Conservation (phyloP, 1,140 invertebrate genomes). For the Drosophila kikkawai region DNA sequence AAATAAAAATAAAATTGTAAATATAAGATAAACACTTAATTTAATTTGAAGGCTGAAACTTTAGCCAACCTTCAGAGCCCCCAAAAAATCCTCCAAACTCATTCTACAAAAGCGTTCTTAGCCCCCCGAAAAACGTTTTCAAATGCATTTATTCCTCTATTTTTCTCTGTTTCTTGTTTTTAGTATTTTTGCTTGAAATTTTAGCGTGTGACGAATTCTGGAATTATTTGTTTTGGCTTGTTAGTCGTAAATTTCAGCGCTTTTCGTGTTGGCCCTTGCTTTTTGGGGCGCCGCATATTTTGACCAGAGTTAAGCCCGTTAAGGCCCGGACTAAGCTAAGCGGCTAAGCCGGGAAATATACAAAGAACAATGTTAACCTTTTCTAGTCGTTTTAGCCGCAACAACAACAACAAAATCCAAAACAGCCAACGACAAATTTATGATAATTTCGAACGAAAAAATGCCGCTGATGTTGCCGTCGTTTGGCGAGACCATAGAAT, state of each 20-base stretch:
- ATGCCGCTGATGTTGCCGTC: constrained; percentile 48
- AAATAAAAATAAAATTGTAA: background rate
- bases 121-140: background rate
- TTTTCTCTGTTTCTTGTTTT: background rate
- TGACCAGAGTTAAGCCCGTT: constrained; percentile 48
- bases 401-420: constrained; percentile 44
- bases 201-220: constrained; percentile 74
- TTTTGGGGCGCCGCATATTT: constrained; percentile 60
- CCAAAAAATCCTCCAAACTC: background rate
- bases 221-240: constrained; percentile 75
- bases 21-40: background rate
- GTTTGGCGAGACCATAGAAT: constrained; percentile 64
- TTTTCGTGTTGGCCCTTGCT: constrained; percentile 63
- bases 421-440: constrained; percentile 80
- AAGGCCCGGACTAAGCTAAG: constrained; percentile 19
- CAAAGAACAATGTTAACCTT: constrained; percentile 46
- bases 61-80: background rate
- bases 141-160: constrained; percentile 18
- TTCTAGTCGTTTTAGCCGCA: constrained; percentile 16
- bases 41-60: background rate
- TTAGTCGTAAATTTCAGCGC: constrained; percentile 66
- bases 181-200: constrained; percentile 12
- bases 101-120: background rate
- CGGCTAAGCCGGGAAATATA: constrained; percentile 18
- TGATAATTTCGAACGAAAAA: constrained; percentile 77